Base-by-base conservation (phyloP, 2,888 invertebrate genomes). In the Penaeus monodon region DNA sequence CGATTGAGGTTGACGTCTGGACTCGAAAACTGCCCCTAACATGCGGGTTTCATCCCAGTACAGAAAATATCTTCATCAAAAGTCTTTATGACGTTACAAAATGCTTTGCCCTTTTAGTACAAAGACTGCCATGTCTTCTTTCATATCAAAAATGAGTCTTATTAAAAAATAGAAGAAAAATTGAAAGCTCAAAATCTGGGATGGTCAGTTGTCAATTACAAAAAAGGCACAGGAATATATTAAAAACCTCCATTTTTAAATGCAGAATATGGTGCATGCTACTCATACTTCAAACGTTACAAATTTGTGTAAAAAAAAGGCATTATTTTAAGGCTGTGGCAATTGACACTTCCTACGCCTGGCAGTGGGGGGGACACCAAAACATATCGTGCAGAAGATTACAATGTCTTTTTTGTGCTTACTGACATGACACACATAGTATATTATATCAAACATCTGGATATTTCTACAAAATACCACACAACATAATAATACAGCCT, bases 1-100 rank as follows among this genome's bases (percentile, higher is more conserved):
- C 77, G 77, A 77, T 77, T 77, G 77, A 57, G 77, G 77, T 77
- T 44, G 44, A 77, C 77, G n/a, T 77, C 77, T 77, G 77, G 77
- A 77, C 77, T 24, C 49, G 77, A 77, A 38, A 77, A 49, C 77
- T 77, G 77, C 77, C 77, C 77, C 77, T 77, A 77, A 77, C 77
- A 57, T 57, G 57, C 12, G 57, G 57, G 57, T 57, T 57, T 57
- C 57, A 57, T 57, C 17, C 57, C 17, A 57, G 14, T 57, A 57
- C 57, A 17, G 57, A 57, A 57, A 57, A 57, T 57, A 57, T 57
- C 57, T 57, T 57, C 17, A 57, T 57, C 57, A 57, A 57, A 57
- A 57, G 57, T 57, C 57, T 57, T 57, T 57, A 57, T 57, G 57
- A 57, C 57, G 57, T 44, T 44, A 44, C 38, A 44, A 44, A 44